Conservation (phyloP, 2,113 vertebrate species). For the Scolopax mira region DNA sequence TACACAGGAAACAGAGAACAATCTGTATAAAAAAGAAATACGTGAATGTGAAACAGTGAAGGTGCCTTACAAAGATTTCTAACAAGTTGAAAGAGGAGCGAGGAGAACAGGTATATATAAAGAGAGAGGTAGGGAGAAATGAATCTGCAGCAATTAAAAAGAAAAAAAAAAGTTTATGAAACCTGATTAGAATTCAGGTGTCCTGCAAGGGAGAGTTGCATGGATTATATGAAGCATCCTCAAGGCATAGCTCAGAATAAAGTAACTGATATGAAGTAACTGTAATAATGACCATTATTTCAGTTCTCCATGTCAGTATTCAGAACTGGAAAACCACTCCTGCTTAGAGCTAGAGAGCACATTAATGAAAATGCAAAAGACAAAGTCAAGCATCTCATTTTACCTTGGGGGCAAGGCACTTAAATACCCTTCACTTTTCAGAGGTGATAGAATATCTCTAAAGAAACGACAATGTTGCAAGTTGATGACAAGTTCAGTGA, state of each 20-base stretch:
- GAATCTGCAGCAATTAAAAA: background rate
- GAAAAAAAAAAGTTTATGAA: background rate
- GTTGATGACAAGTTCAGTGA: background rate
- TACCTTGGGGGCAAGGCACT: background rate
- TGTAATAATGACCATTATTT: slow-evolving; percentile 28
- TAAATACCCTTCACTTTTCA: slow-evolving; percentile 9
- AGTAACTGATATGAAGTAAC: background rate
- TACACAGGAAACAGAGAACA: background rate
- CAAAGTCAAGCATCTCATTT: slow-evolving; percentile 20
- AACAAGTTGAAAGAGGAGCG: background rate
- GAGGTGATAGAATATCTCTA: background rate
- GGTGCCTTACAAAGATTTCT: background rate
- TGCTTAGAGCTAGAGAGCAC: background rate
- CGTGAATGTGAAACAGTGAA: background rate
- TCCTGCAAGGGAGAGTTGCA: background rate
- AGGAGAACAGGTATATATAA: background rate
- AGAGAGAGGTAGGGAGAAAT: background rate
- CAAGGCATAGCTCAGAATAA: background rate
- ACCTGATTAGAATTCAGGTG: background rate
- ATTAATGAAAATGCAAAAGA: slow-evolving; percentile 9
- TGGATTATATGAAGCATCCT: background rate
- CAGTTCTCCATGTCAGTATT: background rate
- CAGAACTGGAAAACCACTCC: background rate
- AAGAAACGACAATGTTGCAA: background rate
- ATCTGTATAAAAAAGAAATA: background rate